Percentiles rank a stretch among this genome's conserved stretches.
phyloP scores from a whole-genome alignment of 1,140 invertebrate genomes.

The Paraescarpia echinospica region DNA sequence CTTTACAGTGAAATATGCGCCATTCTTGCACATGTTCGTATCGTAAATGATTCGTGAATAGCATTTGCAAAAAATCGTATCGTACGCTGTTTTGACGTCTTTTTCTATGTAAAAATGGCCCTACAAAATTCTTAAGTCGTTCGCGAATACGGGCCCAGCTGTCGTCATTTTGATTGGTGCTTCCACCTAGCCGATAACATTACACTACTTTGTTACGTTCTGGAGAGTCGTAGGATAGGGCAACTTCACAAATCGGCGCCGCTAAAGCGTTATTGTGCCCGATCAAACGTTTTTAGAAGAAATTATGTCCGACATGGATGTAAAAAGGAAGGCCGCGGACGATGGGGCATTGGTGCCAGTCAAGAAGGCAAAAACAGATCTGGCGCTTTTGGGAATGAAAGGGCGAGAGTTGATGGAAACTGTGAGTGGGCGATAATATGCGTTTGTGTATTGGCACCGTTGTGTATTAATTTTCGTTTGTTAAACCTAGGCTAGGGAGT shows the following conservation, averaged over 20 bases:
- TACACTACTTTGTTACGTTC: background rate
- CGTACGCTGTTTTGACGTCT: too few relatives aligned
- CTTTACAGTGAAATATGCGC: too few relatives aligned
- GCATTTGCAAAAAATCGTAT: too few relatives aligned
- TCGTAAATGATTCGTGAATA: too few relatives aligned
- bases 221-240: background rate
- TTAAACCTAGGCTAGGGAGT: background rate
- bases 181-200: background rate
- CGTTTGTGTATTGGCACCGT: background rate
- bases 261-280: background rate
- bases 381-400: background rate
- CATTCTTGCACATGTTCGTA: too few relatives aligned
- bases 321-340: conserved; percentile 7
- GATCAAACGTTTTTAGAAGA: background rate
- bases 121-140: too few relatives aligned
- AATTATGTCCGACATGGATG: background rate
- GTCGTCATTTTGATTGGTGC: too few relatives aligned
- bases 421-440: conserved; percentile 19
- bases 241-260: background rate
- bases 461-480: background rate
- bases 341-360: background rate
- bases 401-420: conserved; percentile 1
- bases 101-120: too few relatives aligned
- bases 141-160: too few relatives aligned
- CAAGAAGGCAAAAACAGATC: background rate